These are phyloP conservation scores for Callipepla californica DNA, from an alignment of 2,113 vertebrate species.

Conservation along the genomic window DNA sequence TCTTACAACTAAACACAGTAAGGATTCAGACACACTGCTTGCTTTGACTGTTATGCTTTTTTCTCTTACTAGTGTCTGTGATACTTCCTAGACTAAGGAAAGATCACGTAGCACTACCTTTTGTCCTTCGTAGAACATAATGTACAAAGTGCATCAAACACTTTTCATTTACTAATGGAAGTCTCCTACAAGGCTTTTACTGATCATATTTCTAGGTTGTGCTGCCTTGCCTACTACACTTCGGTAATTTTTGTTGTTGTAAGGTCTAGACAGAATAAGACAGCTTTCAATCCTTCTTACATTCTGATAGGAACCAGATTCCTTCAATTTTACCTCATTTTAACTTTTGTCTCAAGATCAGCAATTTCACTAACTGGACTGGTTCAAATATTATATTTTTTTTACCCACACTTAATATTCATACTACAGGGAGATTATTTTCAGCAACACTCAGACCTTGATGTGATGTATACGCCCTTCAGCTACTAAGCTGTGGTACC, in stretches of 20 bases:
- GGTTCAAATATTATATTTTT: neutral
- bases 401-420: neutral
- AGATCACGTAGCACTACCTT: neutral
- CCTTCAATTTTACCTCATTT: conserved; percentile 47
- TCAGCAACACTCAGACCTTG: neutral
- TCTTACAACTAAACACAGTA: neutral
- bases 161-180: neutral
- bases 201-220: neutral
- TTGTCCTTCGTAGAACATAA: neutral
- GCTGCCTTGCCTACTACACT: neutral
- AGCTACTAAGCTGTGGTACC: neutral
- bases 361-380: conserved; percentile 14
- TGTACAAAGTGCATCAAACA: neutral
- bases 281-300: neutral
- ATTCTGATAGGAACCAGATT: neutral
- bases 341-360: neutral
- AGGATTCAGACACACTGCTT: neutral
- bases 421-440: neutral
- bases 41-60: neutral
- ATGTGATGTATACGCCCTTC: neutral
- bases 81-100: neutral
- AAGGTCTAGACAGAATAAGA: conserved; percentile 2
- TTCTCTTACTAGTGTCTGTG: neutral
- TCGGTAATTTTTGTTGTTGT: neutral
- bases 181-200: neutral